These are phyloP conservation scores for Tiliacea aurago DNA, from an alignment of 2,888 invertebrate species.

Conservation along the genomic window DNA sequence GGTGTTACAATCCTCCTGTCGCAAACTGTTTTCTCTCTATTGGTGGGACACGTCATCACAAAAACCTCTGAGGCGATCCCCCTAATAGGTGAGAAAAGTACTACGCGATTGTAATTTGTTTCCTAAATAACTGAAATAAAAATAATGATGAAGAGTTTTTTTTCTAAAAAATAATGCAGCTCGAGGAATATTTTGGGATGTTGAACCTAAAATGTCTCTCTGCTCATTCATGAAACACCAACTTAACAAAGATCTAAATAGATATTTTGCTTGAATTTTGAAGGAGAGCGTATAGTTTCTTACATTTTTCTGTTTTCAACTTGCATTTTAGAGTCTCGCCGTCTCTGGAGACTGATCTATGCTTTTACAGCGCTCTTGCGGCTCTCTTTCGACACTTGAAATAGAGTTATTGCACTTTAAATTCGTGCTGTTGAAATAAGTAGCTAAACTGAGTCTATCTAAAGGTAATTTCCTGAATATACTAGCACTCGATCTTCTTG, in stretches of 20 bases:
- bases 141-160: slow-evolving; percentile 71
- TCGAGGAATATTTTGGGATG: slow-evolving; percentile 80
- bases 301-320: slow-evolving; percentile 77
- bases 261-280: slow-evolving; percentile 82
- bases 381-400: slow-evolving; percentile 79
- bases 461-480: slow-evolving; percentile 71
- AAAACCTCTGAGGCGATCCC: slow-evolving; percentile 99
- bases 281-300: slow-evolving; percentile 80
- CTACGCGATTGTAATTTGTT: slow-evolving; percentile 74
- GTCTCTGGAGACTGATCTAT: slow-evolving; percentile 77
- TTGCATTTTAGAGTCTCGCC: slow-evolving; percentile 81
- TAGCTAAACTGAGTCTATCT: slow-evolving; percentile 71
- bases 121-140: slow-evolving; percentile 67
- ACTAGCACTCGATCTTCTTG: slow-evolving; percentile 81
- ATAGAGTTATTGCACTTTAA: slow-evolving; percentile 83
- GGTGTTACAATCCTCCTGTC: slow-evolving; percentile 99
- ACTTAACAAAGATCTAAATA: slow-evolving; percentile 83
- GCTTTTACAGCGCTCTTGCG: slow-evolving; percentile 77
- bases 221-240: slow-evolving; percentile 79
- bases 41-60: slow-evolving; percentile 99
- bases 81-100: slow-evolving; percentile 95
- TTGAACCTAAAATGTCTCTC: slow-evolving; percentile 83
- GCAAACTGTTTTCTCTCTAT: slow-evolving; percentile 99
- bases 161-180: slow-evolving; percentile 75
- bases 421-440: slow-evolving; percentile 75